Base-by-base conservation (phyloP, 2,888 invertebrate genomes). In the Hypomecis atomaria region DNA sequence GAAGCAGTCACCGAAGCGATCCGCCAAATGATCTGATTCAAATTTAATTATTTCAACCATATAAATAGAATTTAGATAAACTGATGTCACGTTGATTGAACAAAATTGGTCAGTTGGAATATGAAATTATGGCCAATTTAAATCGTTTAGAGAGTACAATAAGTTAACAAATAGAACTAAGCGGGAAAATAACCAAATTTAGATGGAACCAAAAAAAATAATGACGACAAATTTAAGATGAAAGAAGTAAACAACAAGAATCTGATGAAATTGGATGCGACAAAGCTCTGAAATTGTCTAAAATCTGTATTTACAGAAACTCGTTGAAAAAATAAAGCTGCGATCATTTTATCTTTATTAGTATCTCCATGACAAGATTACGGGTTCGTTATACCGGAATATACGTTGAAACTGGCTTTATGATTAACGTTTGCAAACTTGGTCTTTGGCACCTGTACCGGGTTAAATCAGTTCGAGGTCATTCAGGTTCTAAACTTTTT, bases 301-400 rank as follows among this genome's bases (percentile, higher is more conserved):
- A 34, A 34, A 43, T 11, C 4, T 53, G 52, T 59, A 45, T 52
- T 53, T 42, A 23, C 42, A 3, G 6, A 37, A 34, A 61, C n/a
- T 42, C 42, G 54, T 54, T 54, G 37, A 55, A 42, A 61, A 23
- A 47, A 36, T 60, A 4, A 42, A 43, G 48, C 33, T n/a, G 9
- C 6, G 10, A 34, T 10, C 4, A 47, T 47, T 53, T 40, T 53
- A 37, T 45, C 10, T 56, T 64, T 55, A 45, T 59, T 58, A 57
- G 47, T 40, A 50, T 59, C 54, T 62, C 58, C 56, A 61, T 65
- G 67, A 68, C 66, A 54, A 54, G 47, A 57, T 64, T 52, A 67
- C 57, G 50, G 57, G 64, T 66, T 66, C 58, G 47, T 64, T 67
- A 63, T 42, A 65, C 68, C 62, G 52, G 56, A 38, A 62, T 59